Evolutionary conservation across 2,797 vertebrate species (phyloP), one percentile per base, ranked within the genome.

Genomic region (Scolopax rusticola): DNA sequence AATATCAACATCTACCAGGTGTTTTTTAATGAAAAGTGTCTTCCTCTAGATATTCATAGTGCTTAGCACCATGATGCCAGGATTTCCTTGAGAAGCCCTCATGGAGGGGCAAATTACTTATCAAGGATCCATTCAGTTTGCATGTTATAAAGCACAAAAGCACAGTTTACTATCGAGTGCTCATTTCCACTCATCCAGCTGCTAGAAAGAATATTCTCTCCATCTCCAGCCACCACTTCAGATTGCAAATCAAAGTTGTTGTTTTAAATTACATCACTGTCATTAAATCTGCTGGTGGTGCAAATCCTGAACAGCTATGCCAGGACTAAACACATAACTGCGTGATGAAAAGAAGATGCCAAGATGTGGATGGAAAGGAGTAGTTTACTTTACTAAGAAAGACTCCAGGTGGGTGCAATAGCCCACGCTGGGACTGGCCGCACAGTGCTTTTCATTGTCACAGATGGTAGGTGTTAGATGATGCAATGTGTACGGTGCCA

Each of bases 401-500:
- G 91, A 68, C 68, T 86, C 68, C 93, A 96, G 93, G 92, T 96
- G 91, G 92, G 93, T 89, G 93, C 82, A 93, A 96, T 96, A 93
- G 90, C 94, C 90, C 21, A 30, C 19, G 0, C 82, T 90, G 96
- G 93, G 96, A 95, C 88, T 40, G 71, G 88, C 86, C 6, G 14
- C 78, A 95, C 93, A 95, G 81, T 83, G 84, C 92, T 81, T 93
- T 95, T 81, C 95, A 95, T 95, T 97, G 95, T 96, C 93, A 91
- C 90, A 96, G 87, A 90, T 91, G 92, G 91, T 95, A 97, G 94
- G 94, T 96, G 92, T 96, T 95, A 96, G 93, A 95, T 96, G 95
- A 96, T 89, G 96, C 92, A 95, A 91, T 94, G 84, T 79, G 74
- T 40, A 94, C 2, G 1, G 85, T 94, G 87, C 91, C 94, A 96